Base-by-base conservation (phyloP, 2,113 vertebrate species). In the Genyomyrus donnyi region DNA sequence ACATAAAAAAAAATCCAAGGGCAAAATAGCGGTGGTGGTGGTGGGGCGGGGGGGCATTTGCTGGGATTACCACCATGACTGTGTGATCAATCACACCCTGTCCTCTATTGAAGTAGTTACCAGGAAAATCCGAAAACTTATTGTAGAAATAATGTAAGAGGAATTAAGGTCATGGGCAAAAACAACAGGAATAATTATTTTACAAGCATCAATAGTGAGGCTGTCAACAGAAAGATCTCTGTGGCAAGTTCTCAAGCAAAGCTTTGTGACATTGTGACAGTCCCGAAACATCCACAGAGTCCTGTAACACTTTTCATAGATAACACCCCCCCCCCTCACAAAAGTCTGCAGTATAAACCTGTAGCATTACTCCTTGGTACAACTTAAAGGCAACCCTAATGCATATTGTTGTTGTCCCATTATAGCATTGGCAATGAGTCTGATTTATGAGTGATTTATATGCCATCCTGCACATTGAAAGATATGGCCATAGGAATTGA, bases 11-110 rank as follows among this genome's bases (percentile, higher is more conserved):
- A 58, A 58, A 58, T 58, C 91, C 90, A 93, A 92, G 91, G 91
- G 93, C 91, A 94, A 95, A 95, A 95, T 95, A 91, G 39, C 39
- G 3, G 39, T 3, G 39, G 39, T 39, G 39, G 39, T 3, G 93
- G 91, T 91, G 91, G 92, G 93, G 92, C 88, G 24, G 74, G 27
- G 19, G 50, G 50, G 13, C 2, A 9, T 50, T 53, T 53, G 27
- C 85, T 35, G 42, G 92, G 91, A 94, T 93, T 93, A 93, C 90
- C 88, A 93, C 87, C 84, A 91, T 85, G 13, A 39, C 90, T 66
- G 88, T 89, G 70, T 91, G 90, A 91, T 92, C 80, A 91, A 90
- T 91, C 42, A 74, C 89, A 31, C 24, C 24, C 9, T 45, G 62
- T 88, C 62, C 62, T 31, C 42, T 42, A 49, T 45, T 49, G 8